Evolutionary conservation across 2,888 invertebrate species (phyloP), one percentile per base, ranked within the genome.

Genomic region (Calliopum simillimum): DNA sequence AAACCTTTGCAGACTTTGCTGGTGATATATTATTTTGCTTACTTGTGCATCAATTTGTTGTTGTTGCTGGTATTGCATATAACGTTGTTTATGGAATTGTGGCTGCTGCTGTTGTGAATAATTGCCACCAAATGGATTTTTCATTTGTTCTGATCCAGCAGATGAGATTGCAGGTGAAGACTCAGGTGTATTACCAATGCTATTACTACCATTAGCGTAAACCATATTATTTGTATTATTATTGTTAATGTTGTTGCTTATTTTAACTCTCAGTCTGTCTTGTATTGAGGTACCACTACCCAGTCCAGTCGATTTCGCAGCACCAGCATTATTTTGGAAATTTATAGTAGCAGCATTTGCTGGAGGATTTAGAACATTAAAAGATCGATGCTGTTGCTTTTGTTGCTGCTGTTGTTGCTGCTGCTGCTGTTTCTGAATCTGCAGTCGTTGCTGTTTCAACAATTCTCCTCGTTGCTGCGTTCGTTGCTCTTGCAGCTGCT

Each of bases 191-290:
- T 66, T 75, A 16, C 76, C 78, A 51, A 74, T 71, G 56, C 70
- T 75, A 71, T 77, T 41, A 23, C 47, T 49, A 25, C 67, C 64
- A 41, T 44, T 55, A 16, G 46, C 53, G 47, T 53, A 44, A 3
- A 21, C 25, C 19, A 6, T n/a, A 44, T 41, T 43, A 44, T 68
- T 16, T 33, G 23, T 43, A 33, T 69, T 73, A 59, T 72, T 70
- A 55, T 74, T n/a, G n/a, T n/a, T 74, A 47, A 69, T 74, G 53
- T 74, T 77, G 49, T 75, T 76, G 62, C 51, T 74, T 71, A 76
- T 73, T 59, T 72, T 73, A 70, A 79, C 69, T 71, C 75, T 78
- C 70, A 79, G 74, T 69, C 79, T 75, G 65, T 79, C 76, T 69
- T 79, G 79, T 62, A 79, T 74, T 14, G 79, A 79, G 21, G 59